Conservation (phyloP, 2,113 vertebrate species). For the Tylochromis polylepis region DNA sequence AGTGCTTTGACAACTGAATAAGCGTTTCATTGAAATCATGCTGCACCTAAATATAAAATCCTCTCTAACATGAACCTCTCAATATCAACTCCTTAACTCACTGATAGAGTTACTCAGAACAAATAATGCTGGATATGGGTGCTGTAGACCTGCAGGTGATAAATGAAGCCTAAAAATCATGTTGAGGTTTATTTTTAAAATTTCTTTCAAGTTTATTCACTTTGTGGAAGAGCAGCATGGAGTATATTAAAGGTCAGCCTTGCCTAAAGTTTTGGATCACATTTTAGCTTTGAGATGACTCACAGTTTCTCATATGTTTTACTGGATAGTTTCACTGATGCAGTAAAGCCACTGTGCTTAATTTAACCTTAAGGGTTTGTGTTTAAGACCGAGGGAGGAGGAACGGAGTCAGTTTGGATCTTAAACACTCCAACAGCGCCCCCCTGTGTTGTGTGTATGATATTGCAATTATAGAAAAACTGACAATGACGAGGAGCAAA, state of each 20-base stretch:
- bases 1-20: not conserved
- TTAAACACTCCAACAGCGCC: not conserved
- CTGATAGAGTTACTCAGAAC: not conserved
- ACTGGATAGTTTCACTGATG: not conserved
- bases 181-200: not conserved
- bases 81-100: not conserved
- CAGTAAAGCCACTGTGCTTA: too few species aligned
- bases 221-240: not conserved
- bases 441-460: not conserved
- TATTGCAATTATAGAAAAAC: not conserved
- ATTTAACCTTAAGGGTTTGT: not conserved
- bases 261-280: not conserved
- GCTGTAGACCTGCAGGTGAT: not conserved
- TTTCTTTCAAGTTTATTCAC: rapidly evolving
- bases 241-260: not conserved
- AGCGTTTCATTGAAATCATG: not conserved
- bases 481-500: not conserved
- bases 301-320: not conserved
- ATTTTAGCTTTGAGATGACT: not conserved
- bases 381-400: not conserved
- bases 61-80: not conserved
- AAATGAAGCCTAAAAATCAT: not conserved
- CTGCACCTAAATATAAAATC: not conserved
- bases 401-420: not conserved
- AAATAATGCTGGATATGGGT: not conserved